These are phyloP conservation scores for Coptotermes formosanus DNA, from an alignment of 1,140 invertebrate species.

Conservation along the genomic window DNA sequence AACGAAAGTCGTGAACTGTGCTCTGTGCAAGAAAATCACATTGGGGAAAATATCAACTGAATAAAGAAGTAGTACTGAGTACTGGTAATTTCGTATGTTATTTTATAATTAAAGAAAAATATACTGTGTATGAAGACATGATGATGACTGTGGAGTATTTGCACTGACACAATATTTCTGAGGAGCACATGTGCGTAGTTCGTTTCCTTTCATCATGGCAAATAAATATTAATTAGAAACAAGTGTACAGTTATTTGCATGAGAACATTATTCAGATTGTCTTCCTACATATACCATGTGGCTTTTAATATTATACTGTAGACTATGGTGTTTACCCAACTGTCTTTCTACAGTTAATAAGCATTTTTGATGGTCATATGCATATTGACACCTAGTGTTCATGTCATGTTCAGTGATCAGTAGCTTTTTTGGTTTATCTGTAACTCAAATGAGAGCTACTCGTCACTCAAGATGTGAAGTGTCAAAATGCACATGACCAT, in stretches of 20 bases:
- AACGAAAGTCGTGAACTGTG: neutral
- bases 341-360: no score
- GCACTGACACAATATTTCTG: slow-evolving; percentile 5
- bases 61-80: neutral
- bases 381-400: no score
- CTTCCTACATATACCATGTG: no score
- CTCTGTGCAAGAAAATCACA: neutral
- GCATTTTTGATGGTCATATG: no score
- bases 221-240: neutral
- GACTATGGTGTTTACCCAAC: no score
- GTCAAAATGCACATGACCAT: no score
- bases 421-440: no score
- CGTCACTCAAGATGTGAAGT: no score
- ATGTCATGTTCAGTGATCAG: no score
- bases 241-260: neutral
- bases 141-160: neutral
- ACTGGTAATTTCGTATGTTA: neutral
- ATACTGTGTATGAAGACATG: neutral
- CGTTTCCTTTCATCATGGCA: neutral
- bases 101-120: neutral
- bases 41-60: neutral
- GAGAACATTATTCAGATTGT: neutral
- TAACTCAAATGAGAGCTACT: no score
- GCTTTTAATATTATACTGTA: no score
- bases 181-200: neutral